Conservation (phyloP, 2,113 vertebrate genomes). For the Daubentonia madagascariensis region DNA sequence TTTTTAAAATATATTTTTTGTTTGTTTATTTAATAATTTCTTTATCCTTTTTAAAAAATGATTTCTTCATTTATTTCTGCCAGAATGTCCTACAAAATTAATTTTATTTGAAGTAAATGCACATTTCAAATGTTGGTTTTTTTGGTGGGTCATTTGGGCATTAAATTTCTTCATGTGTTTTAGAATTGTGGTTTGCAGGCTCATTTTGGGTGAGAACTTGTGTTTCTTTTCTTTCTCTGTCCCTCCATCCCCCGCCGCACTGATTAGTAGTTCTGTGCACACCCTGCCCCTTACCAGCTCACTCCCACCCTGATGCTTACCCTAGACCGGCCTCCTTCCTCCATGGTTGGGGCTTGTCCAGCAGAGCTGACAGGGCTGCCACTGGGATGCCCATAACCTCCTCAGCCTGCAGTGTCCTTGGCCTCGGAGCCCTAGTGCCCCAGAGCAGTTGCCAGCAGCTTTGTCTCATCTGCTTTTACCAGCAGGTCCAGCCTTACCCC, state of each 20-base stretch:
- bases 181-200: no score
- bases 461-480: neutral
- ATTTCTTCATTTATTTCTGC: neutral
- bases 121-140: neutral
- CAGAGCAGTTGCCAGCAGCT: accelerated
- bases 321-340: neutral
- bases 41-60: neutral
- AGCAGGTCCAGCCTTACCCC: neutral
- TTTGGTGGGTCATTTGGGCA: neutral
- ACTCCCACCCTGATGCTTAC: accelerated
- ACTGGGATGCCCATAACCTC: accelerated
- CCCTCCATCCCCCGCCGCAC: accelerated
- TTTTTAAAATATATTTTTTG: neutral
- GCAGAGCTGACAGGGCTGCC: neutral
- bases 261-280: neutral
- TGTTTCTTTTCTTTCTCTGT: no score
- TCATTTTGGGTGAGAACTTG: neutral
- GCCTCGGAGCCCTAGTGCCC: no score
- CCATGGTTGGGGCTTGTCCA: neutral
- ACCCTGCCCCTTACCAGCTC: neutral
- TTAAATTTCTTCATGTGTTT: neutral
- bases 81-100: neutral
- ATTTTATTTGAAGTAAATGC: neutral
- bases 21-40: neutral
- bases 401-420: neutral